Percentiles rank a stretch among this genome's conserved stretches.
Evolutionary conservation across 1,140 invertebrate genomes (phyloP).

Genomic region (Zaprionus davidi): DNA sequence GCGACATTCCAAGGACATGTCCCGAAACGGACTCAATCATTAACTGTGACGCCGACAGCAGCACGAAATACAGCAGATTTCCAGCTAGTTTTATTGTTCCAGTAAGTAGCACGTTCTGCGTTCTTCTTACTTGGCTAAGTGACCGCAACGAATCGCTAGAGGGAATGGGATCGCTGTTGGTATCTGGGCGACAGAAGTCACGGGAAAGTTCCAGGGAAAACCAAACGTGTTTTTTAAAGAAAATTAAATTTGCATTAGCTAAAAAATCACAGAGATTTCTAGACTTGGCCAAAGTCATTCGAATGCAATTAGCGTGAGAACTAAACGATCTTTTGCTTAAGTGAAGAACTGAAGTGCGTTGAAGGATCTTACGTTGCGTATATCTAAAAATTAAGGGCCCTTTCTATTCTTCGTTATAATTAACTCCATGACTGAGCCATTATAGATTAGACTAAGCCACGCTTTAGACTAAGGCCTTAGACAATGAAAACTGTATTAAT

Average conservation of each 20-base stretch:
- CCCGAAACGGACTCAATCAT: slow-evolving; percentile 23
- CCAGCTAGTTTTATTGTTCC: slow-evolving; percentile 24
- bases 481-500: too few species aligned
- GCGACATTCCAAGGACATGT: slow-evolving; percentile 24
- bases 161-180: background rate
- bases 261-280: background rate
- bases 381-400: too few species aligned
- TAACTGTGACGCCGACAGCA: slow-evolving; percentile 31
- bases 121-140: slow-evolving; percentile 32
- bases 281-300: background rate
- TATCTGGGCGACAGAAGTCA: slow-evolving; percentile 38
- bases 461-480: too few species aligned
- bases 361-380: too few species aligned
- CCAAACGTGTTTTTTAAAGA: slow-evolving; percentile 9
- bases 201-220: slow-evolving; percentile 9
- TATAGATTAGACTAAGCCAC: too few species aligned
- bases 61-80: slow-evolving; percentile 6
- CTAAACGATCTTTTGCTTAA: background rate
- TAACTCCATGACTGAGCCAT: too few species aligned
- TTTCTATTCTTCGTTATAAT: too few species aligned
- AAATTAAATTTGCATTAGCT: slow-evolving; percentile 8
- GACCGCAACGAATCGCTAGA: slow-evolving; percentile 10
- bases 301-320: background rate
- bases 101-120: slow-evolving; percentile 30
- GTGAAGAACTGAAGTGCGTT: too few species aligned